Evolutionary conservation across 92 coral and sea anemone species (phyloP), one percentile per base, ranked within the genome.

Genomic region (Micromussa lordhowensis): DNA sequence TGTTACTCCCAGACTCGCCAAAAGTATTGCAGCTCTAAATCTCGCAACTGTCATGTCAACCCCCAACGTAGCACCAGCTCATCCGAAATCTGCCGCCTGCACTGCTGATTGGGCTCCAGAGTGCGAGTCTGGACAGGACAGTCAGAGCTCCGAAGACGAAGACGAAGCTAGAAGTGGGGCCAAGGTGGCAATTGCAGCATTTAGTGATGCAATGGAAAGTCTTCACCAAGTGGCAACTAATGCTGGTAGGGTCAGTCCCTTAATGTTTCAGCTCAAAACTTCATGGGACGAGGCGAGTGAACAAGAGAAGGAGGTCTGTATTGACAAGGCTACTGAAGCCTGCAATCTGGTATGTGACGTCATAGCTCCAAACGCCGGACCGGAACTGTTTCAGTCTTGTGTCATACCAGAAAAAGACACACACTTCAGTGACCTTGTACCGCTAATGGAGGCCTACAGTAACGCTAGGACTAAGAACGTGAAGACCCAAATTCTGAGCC

Each of bases 321-420:
- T 92, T 35, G 93, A 84, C 53, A 94, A 88, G 91, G 94, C 97
- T 22, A 87, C 77, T 28, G 94, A 92, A 90, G 95, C 89, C 59
- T 94, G 97, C 77, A 80, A 77, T 78, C 75, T 92, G 13, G 91
- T 94, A 48, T 94, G 95, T 84, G 88, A 77, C 38, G 63, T 92
- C 78, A 94, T 94, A 61, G 92, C 95, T 0, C 94, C 97, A 13
- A 94, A 94, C 64, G 95, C 91, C 63, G 92, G 91, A 26, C 78
- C 74, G 75, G 93, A 92, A 35, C 88, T 94, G 29, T 77, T 92
- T 86, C 83, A 86, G 75, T 78, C 94, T 61, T 85, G 91, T 77
- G 57, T 38, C 80, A 80, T 28, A 36, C 86, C 82, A 24, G 71
- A 82, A 14, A 80, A 54, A 68, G 87, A 78, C 29, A 54, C 85